These are phyloP conservation scores for Helobdella robusta DNA, from an alignment of 2,888 invertebrate species.

Conservation along the genomic window DNA sequence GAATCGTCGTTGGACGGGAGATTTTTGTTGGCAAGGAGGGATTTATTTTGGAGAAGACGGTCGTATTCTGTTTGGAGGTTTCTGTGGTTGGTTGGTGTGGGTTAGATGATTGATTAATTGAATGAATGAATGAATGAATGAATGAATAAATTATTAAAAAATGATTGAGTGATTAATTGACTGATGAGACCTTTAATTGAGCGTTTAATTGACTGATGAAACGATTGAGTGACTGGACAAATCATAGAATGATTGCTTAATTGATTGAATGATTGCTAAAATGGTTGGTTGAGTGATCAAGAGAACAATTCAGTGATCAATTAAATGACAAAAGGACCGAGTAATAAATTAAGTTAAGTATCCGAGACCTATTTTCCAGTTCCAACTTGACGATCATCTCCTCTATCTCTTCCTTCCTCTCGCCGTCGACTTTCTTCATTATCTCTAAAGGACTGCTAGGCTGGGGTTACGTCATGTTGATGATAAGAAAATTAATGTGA, in stretches of 20 bases:
- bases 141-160: background rate
- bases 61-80: slow-evolving; percentile 89
- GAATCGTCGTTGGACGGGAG: too few relatives aligned
- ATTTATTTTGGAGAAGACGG: slow-evolving; percentile 57
- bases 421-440: slow-evolving; percentile 88
- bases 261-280: too few relatives aligned
- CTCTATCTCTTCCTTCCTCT: slow-evolving; percentile 88
- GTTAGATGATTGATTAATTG: background rate
- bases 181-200: too few relatives aligned
- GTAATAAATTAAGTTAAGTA: background rate
- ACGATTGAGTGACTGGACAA: too few relatives aligned
- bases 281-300: too few relatives aligned
- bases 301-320: too few relatives aligned
- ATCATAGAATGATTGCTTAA: too few relatives aligned
- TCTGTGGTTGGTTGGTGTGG: slow-evolving; percentile 34
- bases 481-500: too few relatives aligned
- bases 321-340: slow-evolving; percentile 8
- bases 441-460: slow-evolving; percentile 89
- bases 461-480: too few relatives aligned
- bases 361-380: slow-evolving; percentile 69
- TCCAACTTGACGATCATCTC: slow-evolving; percentile 84
- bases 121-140: background rate
- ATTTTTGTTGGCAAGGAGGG: too few relatives aligned
- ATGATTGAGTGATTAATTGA: too few relatives aligned
- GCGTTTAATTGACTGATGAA: too few relatives aligned